Evolutionary conservation across 2,113 vertebrate genomes (phyloP), one percentile per base, ranked within the genome.

Genomic region (Brachionichthys hirsutus): DNA sequence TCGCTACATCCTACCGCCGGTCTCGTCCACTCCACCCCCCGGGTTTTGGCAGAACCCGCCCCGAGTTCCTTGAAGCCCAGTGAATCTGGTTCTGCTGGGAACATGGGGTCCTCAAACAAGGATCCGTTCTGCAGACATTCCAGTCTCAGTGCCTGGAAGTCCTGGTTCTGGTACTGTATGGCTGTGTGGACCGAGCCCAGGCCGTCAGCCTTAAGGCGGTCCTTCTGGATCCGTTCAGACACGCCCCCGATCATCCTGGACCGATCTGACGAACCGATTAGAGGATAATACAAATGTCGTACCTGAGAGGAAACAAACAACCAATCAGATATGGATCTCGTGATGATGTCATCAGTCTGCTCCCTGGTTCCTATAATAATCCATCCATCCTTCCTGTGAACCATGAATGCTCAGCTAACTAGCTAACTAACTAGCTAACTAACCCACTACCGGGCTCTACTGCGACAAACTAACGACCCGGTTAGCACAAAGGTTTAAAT

Each of bases 61-160:
- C 91, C 93, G 0, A 97, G 90, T 9, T 96, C 95, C 15, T 35
- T 89, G 63, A 92, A 94, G 38, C 94, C 94, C 80, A 97, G 77
- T 0, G 86, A 80, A 0, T 91, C 86, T 0, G 90, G 88, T 43
- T 92, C 92, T 1, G 93, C 93, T 1, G 94, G 89, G 67, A 96
- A 97, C 54, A 89, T 75, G 0, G 92, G 90, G 67, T 96, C 95
- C 52, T 91, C 85, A 49, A 96, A 96, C 0, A 96, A 82, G 3
- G 62, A 57, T 0, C 91, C 84, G 0, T 62, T 80, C 90, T 69
- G 62, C 90, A 92, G 59, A n/a, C 67, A 88, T 86, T 69, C 74
- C 20, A 90, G 83, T 75, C 80, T 88, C 58, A 97, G 85, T 16
- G 57, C 73, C 77, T 93, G 78, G 0, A 87, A 96, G 83, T 96